Conservation (phyloP, 2,888 invertebrate genomes). For the Ormia ochracea region DNA sequence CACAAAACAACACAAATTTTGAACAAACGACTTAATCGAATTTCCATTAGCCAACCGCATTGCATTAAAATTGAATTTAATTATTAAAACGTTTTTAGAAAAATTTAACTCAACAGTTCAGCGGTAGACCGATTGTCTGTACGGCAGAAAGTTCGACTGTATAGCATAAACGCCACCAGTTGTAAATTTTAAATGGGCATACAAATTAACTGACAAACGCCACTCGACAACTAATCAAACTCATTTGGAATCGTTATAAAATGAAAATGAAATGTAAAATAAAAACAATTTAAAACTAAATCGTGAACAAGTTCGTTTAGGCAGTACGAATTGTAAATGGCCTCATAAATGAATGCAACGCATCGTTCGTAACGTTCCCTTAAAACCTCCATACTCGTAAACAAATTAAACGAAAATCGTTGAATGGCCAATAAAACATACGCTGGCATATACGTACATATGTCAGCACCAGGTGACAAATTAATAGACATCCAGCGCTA, state of each 20-base stretch:
- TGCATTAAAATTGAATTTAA: slow-evolving; percentile 25
- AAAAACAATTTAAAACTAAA: slow-evolving; percentile 1
- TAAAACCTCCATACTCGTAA: slow-evolving; percentile 40
- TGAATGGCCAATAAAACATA: background rate
- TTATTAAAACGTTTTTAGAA: slow-evolving; percentile 33
- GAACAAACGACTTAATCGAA: slow-evolving; percentile 65
- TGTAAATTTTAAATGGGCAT: background rate
- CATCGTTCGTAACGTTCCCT: slow-evolving; percentile 30
- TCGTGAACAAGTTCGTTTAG: too few relatives aligned
- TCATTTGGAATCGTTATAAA: background rate
- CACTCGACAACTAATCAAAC: slow-evolving; percentile 48
- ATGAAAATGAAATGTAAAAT: background rate
- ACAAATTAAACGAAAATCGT: slow-evolving; percentile 20
- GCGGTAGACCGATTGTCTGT: background rate
- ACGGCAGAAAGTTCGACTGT: background rate
- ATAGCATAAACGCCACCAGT: background rate
- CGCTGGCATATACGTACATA: background rate
- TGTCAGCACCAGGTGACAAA: slow-evolving; percentile 56
- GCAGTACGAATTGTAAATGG: background rate
- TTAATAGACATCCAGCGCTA: slow-evolving; percentile 48
- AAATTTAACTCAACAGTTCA: slow-evolving; percentile 2
- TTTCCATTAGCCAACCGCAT: slow-evolving; percentile 58
- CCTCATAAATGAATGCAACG: background rate
- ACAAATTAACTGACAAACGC: slow-evolving; percentile 45
- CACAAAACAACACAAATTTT: slow-evolving; percentile 14